Evolutionary conservation across 2,797 vertebrate genomes (phyloP).

Genomic region (Staurois parvus): DNA sequence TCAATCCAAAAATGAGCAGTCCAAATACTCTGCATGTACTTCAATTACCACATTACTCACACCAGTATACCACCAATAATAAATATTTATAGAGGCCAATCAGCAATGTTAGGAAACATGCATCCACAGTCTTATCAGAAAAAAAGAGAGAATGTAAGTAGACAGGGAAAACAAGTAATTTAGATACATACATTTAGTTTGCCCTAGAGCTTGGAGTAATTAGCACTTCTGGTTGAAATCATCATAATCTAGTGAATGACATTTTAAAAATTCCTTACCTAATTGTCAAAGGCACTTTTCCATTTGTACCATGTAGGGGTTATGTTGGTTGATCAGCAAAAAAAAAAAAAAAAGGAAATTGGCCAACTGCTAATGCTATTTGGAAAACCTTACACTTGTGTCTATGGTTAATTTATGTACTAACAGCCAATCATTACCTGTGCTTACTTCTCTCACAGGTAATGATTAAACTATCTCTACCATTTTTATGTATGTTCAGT

Average conservation of each 20-base stretch:
- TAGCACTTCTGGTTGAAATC: neutral
- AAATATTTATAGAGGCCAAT: conserved; percentile 35
- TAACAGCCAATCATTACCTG: neutral
- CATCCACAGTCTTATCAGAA: neutral
- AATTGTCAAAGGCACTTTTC: neutral
- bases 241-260: neutral
- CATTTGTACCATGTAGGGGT: neutral
- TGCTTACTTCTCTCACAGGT: neutral
- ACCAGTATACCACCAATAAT: neutral
- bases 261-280: neutral
- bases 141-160: too few relatives aligned
- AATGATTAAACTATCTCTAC: neutral
- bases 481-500: too few relatives aligned
- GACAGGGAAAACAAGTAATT: neutral
- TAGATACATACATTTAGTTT: neutral
- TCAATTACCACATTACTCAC: conserved; percentile 36
- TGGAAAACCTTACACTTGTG: neutral
- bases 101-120: neutral
- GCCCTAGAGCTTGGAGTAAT: neutral
- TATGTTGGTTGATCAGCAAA: too few relatives aligned
- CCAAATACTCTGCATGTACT: conserved; percentile 26
- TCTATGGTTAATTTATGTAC: neutral
- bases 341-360: neutral
- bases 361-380: neutral
- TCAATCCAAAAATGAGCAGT: conserved; percentile 29